Percentiles rank a stretch among this genome's conserved stretches.
Conservation (phyloP, 2,797 vertebrate genomes). For the Protonibea diacanthus region DNA sequence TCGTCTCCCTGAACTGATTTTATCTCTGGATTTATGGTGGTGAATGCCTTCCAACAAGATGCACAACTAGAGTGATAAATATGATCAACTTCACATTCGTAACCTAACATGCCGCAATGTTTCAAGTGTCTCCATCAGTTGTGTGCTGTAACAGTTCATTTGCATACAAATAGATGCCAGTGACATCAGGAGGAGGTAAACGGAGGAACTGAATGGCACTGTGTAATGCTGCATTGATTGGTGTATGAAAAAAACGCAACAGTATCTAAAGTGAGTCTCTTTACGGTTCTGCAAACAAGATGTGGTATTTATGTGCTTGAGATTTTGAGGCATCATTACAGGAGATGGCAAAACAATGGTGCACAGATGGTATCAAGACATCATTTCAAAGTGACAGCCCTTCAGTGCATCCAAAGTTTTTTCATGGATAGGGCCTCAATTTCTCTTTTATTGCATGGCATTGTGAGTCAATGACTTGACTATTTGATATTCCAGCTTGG, state of each 20-base stretch:
- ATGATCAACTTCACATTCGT: conserved; percentile 47
- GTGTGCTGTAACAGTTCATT: conserved; percentile 56
- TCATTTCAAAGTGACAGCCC: conserved; percentile 41
- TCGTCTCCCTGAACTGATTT: conserved; percentile 1
- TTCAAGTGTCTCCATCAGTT: conserved; percentile 37
- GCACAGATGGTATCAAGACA: conserved; percentile 47
- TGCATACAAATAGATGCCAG: conserved; percentile 63
- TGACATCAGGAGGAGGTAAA: conserved; percentile 50
- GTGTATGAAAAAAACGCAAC: conserved; percentile 29
- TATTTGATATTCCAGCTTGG: conserved; percentile 5
- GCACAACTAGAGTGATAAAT: conserved; percentile 31
- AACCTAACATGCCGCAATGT: conserved; percentile 24
- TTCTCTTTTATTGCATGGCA: conserved; percentile 22
- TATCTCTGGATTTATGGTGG: neutral
- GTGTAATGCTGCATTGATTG: conserved; percentile 48
- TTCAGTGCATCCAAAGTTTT: conserved; percentile 19
- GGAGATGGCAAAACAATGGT: conserved; percentile 27
- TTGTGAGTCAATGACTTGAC: conserved; percentile 26
- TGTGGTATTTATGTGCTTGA: conserved; percentile 50
- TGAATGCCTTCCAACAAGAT: conserved; percentile 24
- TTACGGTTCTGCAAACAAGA: conserved; percentile 45
- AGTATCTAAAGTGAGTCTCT: conserved; percentile 31
- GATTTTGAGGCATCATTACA: conserved; percentile 43
- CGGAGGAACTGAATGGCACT: conserved; percentile 45
- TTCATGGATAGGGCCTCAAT: conserved; percentile 8